phyloP scores from a whole-genome alignment of 2,888 invertebrate genomes.

The Melanotus villosus region DNA sequence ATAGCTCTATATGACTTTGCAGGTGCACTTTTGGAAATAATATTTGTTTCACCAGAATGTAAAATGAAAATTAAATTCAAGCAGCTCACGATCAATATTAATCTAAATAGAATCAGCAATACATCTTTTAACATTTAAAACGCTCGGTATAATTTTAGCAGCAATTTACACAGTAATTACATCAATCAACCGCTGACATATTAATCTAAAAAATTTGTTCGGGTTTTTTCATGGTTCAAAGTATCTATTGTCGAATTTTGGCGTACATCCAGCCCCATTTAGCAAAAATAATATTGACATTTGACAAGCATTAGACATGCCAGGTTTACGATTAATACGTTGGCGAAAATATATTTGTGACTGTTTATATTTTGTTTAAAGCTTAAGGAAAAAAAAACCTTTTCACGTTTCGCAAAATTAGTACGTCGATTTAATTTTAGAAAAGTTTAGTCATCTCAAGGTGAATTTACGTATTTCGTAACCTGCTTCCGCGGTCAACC shows the following conservation, averaged over 20 bases:
- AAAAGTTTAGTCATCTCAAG: constrained; percentile 12
- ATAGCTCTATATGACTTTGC: too few relatives aligned
- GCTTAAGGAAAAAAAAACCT: not conserved
- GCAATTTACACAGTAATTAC: too few relatives aligned
- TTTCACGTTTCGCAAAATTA: not conserved
- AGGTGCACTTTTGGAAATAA: too few relatives aligned
- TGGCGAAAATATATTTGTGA: not conserved
- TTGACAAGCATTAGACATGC: constrained; percentile 10
- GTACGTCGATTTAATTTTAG: constrained; percentile 5
- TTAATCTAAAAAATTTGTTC: too few relatives aligned
- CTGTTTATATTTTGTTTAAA: constrained; percentile 17
- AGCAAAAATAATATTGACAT: constrained; percentile 32
- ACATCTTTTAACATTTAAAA: too few relatives aligned
- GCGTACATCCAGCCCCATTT: constrained; percentile 24
- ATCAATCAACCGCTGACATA: too few relatives aligned
- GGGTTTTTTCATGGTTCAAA: not conserved
- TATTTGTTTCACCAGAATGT: too few relatives aligned
- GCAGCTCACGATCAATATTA: too few relatives aligned
- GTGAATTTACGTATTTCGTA: constrained; percentile 1
- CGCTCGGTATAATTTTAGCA: too few relatives aligned
- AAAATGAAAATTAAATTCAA: too few relatives aligned
- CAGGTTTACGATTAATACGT: constrained; percentile 12
- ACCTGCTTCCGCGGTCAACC: not conserved
- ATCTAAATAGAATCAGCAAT: too few relatives aligned
- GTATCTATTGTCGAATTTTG: constrained; percentile 2